Conservation (phyloP, 2,113 vertebrate species). For the Odontesthes bonariensis region DNA sequence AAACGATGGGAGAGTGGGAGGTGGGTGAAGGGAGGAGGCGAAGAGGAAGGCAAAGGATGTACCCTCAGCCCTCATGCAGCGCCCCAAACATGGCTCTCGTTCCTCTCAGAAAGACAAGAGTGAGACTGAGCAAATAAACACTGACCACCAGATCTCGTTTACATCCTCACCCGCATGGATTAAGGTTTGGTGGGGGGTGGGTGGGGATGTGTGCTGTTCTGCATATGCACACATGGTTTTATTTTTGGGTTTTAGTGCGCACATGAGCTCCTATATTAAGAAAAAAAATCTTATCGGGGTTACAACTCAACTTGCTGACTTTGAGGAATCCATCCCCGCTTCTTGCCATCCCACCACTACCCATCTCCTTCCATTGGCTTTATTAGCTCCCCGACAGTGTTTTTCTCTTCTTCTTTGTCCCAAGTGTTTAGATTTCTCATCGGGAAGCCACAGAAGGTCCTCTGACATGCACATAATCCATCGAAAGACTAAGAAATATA, state of each 20-base stretch:
- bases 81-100: constrained; percentile 72
- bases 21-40: constrained; percentile 23
- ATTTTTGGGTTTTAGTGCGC: too few species aligned
- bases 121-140: constrained; percentile 82
- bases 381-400: constrained; percentile 9
- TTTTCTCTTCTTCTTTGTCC: not conserved
- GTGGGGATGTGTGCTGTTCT: constrained; percentile 48
- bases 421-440: not conserved
- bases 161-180: constrained; percentile 62
- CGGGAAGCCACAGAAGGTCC: constrained; percentile 70
- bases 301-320: constrained; percentile 73
- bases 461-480: constrained; percentile 79
- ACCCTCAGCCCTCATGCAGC: constrained; percentile 76
- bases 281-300: too few species aligned
- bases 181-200: constrained; percentile 40
- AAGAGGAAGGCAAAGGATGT: constrained; percentile 67
- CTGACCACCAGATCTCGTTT: constrained; percentile 56
- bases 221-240: not conserved
- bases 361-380: not conserved
- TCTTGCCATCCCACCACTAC: constrained; percentile 4
- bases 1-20: constrained; percentile 16
- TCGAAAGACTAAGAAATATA: constrained; percentile 44
- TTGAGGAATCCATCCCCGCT: constrained; percentile 66
- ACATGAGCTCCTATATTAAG: too few species aligned
- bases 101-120: constrained; percentile 70